Evolutionary conservation across 2,888 invertebrate genomes (phyloP).

Genomic region (Drosophila sordidapex): DNA sequence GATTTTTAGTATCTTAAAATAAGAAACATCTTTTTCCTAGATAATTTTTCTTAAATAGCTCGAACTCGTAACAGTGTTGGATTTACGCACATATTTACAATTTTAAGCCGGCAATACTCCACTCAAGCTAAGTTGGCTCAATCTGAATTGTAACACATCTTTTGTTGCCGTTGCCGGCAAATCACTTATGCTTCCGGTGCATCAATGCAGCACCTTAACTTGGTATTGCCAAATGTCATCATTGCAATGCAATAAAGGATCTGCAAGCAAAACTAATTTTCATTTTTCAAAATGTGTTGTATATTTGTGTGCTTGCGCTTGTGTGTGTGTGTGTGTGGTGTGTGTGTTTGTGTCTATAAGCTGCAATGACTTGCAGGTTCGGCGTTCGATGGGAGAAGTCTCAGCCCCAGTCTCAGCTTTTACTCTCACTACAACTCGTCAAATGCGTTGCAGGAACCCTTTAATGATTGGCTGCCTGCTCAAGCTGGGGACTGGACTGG

Average conservation of each 20-base stretch:
- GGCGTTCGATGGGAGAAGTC: slow-evolving; percentile 53
- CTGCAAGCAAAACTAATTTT: slow-evolving; percentile 61
- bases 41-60: background rate
- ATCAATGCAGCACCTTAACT: slow-evolving; percentile 3
- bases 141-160: background rate
- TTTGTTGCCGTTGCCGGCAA: background rate
- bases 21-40: background rate
- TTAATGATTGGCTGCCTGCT: slow-evolving; percentile 47
- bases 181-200: slow-evolving; percentile 4
- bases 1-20: too few species aligned
- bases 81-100: background rate
- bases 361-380: slow-evolving; percentile 54
- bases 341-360: slow-evolving; percentile 11
- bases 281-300: slow-evolving; percentile 60
- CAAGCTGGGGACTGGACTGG: slow-evolving; percentile 16
- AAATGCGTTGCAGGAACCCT: slow-evolving; percentile 28
- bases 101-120: background rate
- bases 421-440: slow-evolving; percentile 31
- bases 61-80: background rate
- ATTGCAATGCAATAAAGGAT: slow-evolving; percentile 33
- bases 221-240: slow-evolving; percentile 14
- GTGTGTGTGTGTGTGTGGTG: background rate
- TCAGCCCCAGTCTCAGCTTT: slow-evolving; percentile 1
- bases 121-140: background rate
- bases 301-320: slow-evolving; percentile 33